phyloP scores from a whole-genome alignment of 2,113 vertebrate genomes.

The Colius striatus region DNA sequence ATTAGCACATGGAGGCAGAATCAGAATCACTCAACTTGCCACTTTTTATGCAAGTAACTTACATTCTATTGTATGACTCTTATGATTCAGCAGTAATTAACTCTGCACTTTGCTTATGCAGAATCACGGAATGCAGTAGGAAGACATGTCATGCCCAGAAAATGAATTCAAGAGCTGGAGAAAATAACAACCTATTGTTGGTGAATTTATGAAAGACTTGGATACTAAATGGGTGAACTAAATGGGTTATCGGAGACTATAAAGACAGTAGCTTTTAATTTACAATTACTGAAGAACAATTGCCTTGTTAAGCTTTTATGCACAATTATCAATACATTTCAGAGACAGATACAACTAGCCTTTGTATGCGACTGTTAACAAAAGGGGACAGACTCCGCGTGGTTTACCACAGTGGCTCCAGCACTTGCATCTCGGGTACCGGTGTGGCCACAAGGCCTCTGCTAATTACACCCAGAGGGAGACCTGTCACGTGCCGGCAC shows the following conservation, averaged over 20 bases:
- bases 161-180: neutral
- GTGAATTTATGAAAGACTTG: neutral
- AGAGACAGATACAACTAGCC: neutral
- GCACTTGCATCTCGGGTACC: neutral
- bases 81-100: neutral
- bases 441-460: rapidly evolving
- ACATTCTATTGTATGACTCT: neutral
- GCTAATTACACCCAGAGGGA: rapidly evolving
- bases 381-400: rapidly evolving
- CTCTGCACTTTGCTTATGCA: neutral
- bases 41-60: neutral
- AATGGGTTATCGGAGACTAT: neutral
- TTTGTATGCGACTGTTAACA: neutral
- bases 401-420: neutral
- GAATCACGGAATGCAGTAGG: neutral
- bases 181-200: neutral
- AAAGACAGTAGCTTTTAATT: neutral
- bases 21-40: neutral
- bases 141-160: neutral
- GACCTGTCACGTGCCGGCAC: rapidly evolving
- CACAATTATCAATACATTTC: neutral
- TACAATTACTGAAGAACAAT: neutral
- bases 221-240: neutral
- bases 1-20: neutral
- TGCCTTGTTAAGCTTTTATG: neutral